Evolutionary conservation across 2,797 vertebrate species (phyloP).

Genomic region (Botia kubotai): DNA sequence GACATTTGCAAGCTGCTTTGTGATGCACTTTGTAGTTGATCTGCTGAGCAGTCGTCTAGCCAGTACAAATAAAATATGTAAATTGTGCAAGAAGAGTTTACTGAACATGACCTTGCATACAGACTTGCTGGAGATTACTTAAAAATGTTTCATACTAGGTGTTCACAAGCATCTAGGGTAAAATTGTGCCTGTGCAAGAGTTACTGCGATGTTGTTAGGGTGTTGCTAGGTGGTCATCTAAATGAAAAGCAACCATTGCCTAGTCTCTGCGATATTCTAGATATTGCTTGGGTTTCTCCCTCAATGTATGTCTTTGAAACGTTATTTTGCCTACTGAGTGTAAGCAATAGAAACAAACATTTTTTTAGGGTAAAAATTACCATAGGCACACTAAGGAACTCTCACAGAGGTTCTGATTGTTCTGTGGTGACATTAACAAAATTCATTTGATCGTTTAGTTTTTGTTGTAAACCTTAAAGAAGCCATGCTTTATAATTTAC

Average conservation of each 20-base stretch:
- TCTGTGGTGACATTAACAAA: too few species aligned
- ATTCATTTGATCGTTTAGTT: too few species aligned
- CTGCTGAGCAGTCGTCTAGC: conserved; percentile 8
- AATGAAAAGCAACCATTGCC: too few species aligned
- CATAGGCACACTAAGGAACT: too few species aligned
- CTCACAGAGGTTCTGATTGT: neutral
- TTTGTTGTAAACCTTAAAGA: too few species aligned
- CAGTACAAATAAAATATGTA: neutral
- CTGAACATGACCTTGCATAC: neutral
- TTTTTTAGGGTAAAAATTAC: too few species aligned
- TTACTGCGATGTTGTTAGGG: neutral
- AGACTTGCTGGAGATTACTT: neutral
- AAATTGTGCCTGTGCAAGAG: neutral
- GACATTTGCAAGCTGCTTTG: conserved; percentile 44
- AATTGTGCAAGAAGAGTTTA: neutral
- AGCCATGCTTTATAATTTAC: neutral
- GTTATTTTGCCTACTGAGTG: too few species aligned
- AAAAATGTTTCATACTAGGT: too few species aligned
- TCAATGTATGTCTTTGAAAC: too few species aligned
- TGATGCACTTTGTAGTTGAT: conserved; percentile 23
- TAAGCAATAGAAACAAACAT: too few species aligned
- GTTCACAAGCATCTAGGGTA: too few species aligned
- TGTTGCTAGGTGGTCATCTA: neutral
- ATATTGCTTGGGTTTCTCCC: neutral
- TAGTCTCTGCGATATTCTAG: too few species aligned